A percentile compares a stretch with the other conserved stretches of the same genome.
Conservation (phyloP, 1,140 invertebrate species). For the Drosophila albomicans region DNA sequence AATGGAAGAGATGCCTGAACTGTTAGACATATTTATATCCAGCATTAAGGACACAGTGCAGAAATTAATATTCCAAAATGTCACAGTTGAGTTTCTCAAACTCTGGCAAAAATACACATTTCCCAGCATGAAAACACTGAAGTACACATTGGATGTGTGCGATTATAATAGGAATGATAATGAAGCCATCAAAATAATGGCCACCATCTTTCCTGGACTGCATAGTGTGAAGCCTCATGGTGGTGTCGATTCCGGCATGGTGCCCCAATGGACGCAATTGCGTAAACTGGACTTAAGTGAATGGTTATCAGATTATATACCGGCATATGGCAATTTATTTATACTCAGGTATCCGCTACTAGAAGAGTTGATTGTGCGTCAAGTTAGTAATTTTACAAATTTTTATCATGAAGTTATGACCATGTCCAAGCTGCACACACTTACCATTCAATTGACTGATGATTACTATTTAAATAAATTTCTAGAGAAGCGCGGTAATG, state of each 20-base stretch:
- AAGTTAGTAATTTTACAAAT: no score
- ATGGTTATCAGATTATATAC: not conserved
- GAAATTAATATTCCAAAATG: not conserved
- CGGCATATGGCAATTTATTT: no score
- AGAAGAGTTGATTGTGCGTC: slow-evolving; percentile 15
- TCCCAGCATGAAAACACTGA: not conserved
- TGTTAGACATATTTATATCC: not conserved
- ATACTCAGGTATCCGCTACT: not conserved
- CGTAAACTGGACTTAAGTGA: slow-evolving; percentile 19
- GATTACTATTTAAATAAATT: not conserved
- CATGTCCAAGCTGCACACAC: slow-evolving; percentile 2
- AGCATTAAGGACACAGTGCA: slow-evolving; percentile 11
- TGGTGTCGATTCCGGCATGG: not conserved
- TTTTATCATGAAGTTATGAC: not conserved
- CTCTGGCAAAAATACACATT: not conserved
- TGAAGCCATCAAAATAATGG: not conserved
- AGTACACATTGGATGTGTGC: slow-evolving; percentile 4
- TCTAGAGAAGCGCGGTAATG: not conserved
- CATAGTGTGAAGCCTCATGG: not conserved
- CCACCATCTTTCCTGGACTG: slow-evolving; percentile 10
- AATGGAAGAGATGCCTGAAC: not conserved
- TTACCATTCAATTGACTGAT: not conserved
- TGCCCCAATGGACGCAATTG: not conserved
- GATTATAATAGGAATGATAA: not conserved
- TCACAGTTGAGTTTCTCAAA: not conserved